Conservation (phyloP, 1,140 invertebrate species). For the Adoxophyes honmai region DNA sequence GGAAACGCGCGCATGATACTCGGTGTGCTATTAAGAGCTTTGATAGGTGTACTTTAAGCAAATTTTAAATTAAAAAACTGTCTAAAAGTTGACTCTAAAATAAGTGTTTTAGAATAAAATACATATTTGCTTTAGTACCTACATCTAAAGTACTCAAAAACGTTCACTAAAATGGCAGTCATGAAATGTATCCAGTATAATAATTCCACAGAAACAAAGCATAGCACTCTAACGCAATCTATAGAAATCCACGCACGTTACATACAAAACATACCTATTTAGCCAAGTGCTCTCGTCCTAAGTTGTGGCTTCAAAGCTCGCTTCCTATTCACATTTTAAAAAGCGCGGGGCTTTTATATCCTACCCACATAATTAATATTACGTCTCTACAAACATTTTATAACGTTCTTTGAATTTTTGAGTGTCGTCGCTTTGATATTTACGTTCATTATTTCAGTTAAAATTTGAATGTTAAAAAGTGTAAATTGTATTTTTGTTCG, state of each 20-base stretch:
- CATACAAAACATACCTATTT: slow-evolving; percentile 42
- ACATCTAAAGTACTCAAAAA: too few species aligned
- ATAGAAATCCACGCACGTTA: background rate
- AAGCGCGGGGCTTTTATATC: slow-evolving; percentile 40
- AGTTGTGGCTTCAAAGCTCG: slow-evolving; percentile 62
- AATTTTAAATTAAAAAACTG: too few species aligned
- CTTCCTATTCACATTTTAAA: slow-evolving; percentile 64
- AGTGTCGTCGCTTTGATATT: slow-evolving; percentile 46
- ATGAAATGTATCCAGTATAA: too few species aligned
- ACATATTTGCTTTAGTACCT: too few species aligned
- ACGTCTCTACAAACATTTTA: slow-evolving; percentile 43
- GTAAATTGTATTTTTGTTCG: slow-evolving; percentile 41
- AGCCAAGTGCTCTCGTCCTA: slow-evolving; percentile 42
- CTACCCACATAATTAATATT: slow-evolving; percentile 65
- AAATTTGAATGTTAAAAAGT: slow-evolving; percentile 4
- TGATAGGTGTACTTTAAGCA: too few species aligned
- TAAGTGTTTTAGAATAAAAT: too few species aligned
- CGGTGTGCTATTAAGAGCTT: too few species aligned
- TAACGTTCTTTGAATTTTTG: slow-evolving; percentile 54
- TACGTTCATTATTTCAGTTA: slow-evolving; percentile 6
- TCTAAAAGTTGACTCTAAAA: too few species aligned
- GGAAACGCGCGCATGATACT: slow-evolving; percentile 11
- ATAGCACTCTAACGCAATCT: too few species aligned
- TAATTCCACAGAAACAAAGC: too few species aligned
- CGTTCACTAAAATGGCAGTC: too few species aligned